phyloP scores from a whole-genome alignment of 2,797 vertebrate genomes.

The Crenuchus spilurus region DNA sequence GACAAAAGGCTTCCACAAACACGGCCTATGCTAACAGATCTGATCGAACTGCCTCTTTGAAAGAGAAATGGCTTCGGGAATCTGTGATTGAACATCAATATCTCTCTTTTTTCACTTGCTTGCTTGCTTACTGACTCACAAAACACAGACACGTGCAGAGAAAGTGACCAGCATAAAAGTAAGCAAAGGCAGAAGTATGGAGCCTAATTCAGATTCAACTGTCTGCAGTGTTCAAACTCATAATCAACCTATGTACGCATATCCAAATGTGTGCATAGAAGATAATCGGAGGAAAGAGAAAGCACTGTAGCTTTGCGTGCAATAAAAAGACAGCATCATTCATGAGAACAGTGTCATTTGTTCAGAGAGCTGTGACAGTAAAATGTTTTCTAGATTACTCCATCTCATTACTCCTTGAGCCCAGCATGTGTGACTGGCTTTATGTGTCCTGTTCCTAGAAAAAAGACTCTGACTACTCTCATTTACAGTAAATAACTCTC shows the following conservation, averaged over 20 bases:
- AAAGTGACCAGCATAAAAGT: not conserved
- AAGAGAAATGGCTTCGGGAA: conserved; percentile 48
- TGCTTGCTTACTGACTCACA: conserved; percentile 49
- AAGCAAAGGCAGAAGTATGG: conserved; percentile 5
- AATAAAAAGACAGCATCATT: conserved; percentile 14
- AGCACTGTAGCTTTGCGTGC: conserved; percentile 12
- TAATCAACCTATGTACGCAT: not conserved
- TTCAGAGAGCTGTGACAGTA: conserved; percentile 30
- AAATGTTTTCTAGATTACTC: conserved; percentile 45
- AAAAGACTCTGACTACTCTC: conserved; percentile 53
- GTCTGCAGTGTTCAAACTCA: conserved; percentile 3
- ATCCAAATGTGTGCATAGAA: conserved; percentile 14
- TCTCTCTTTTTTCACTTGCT: conserved; percentile 43
- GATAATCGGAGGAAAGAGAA: not conserved
- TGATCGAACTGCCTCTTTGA: conserved; percentile 42
- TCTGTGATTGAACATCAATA: conserved; percentile 44
- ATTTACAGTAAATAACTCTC: conserved; percentile 56
- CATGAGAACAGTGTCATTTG: conserved; percentile 4
- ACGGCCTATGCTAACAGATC: conserved; percentile 35
- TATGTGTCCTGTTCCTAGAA: conserved; percentile 50
- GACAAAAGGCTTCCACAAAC: conserved; percentile 49
- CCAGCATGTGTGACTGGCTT: conserved; percentile 40
- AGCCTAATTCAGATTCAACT: conserved; percentile 3
- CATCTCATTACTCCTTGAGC: conserved; percentile 51
- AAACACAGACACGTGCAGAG: not conserved